Conservation (phyloP, 2,888 invertebrate genomes). For the Caenorhabditis panamensis region DNA sequence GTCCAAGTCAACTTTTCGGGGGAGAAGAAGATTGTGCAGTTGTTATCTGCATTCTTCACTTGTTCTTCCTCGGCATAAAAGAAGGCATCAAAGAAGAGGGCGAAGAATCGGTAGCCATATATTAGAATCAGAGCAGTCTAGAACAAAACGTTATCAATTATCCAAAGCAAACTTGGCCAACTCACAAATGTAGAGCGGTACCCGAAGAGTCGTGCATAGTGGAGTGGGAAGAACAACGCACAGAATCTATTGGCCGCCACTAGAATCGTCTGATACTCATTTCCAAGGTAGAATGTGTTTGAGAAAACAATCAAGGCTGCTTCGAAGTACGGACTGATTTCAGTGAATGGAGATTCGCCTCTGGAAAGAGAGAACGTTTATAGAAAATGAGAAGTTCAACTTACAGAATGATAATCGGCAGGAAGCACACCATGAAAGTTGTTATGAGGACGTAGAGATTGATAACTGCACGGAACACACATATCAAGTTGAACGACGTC, state of each 20-base stretch:
- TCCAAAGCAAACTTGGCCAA: not conserved
- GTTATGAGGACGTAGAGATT: constrained; percentile 20
- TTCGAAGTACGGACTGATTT: constrained; percentile 7
- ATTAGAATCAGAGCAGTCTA: constrained; percentile 8
- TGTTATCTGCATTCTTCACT: too few relatives aligned
- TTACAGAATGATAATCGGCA: constrained; percentile 14
- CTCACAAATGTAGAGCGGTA: constrained; percentile 17
- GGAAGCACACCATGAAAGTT: constrained; percentile 18
- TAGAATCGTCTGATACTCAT: constrained; percentile 41
- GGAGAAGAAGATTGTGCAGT: constrained; percentile 24
- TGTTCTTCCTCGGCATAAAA: not conserved
- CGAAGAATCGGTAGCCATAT: constrained; percentile 26
- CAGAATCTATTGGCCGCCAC: constrained; percentile 28
- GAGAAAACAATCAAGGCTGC: constrained; percentile 14
- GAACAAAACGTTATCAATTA: not conserved
- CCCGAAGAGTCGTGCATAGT: constrained; percentile 22
- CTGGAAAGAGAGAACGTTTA: constrained; percentile 3
- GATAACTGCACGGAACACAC: constrained; percentile 24
- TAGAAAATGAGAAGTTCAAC: not conserved
- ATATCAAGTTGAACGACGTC: constrained; percentile 38
- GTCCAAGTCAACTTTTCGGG: constrained; percentile 25
- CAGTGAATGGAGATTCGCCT: constrained; percentile 8
- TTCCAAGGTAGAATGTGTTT: constrained; percentile 35
- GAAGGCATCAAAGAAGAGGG: not conserved
- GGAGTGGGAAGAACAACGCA: constrained; percentile 35